Conservation (phyloP, 2,888 invertebrate genomes). For the Amiota minor region DNA sequence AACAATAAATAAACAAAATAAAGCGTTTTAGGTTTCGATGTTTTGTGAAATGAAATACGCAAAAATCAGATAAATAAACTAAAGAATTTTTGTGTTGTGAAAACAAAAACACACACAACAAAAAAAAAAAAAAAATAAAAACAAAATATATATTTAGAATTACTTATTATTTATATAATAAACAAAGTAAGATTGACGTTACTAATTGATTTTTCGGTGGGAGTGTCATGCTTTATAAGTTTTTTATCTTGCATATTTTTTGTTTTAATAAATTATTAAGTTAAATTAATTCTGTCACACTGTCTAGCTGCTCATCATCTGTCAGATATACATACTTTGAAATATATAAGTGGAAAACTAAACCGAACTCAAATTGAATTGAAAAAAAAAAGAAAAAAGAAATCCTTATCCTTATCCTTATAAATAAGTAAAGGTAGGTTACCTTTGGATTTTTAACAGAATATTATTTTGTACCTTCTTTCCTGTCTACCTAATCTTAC, state of each 20-base stretch:
- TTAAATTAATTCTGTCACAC: neutral
- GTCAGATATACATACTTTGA: neutral
- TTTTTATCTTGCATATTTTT: neutral
- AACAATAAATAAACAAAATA: slow-evolving; percentile 7
- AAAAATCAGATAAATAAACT: neutral
- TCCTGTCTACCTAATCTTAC: too few relatives aligned
- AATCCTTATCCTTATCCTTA: too few relatives aligned
- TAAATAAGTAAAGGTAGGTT: too few relatives aligned
- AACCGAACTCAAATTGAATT: too few relatives aligned
- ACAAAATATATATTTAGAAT: slow-evolving; percentile 14
- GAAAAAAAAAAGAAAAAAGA: too few relatives aligned
- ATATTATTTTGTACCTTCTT: too few relatives aligned
- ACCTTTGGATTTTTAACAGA: too few relatives aligned
- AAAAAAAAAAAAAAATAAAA: slow-evolving; percentile 2
- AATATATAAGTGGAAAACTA: too few relatives aligned
- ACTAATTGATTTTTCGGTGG: slow-evolving; percentile 17
- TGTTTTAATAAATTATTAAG: neutral
- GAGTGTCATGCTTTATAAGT: neutral
- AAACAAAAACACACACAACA: neutral
- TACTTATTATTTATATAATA: slow-evolving; percentile 10
- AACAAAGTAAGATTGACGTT: slow-evolving; percentile 18
- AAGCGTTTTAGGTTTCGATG: neutral
- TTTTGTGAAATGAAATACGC: neutral
- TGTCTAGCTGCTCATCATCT: slow-evolving; percentile 10
- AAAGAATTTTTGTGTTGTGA: neutral